These are phyloP conservation scores for Kryptolebias ocellatus DNA, from an alignment of 2,797 vertebrate species.

Conservation along the genomic window DNA sequence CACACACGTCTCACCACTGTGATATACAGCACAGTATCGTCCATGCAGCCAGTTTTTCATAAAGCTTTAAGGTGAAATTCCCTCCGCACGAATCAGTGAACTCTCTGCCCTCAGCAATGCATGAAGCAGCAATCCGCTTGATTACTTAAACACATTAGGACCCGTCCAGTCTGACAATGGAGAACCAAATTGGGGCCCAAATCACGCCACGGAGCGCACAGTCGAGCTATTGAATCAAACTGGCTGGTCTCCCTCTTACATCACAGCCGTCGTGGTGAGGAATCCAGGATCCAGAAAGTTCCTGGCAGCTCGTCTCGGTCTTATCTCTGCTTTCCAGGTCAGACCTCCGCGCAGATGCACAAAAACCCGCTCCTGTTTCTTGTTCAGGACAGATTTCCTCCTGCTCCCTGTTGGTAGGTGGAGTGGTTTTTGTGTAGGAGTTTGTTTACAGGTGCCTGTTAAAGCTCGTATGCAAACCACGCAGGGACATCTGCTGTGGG, in stretches of 20 bases:
- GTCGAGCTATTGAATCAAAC: constrained; percentile 76
- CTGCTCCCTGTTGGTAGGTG: constrained; percentile 13
- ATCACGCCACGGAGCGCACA: constrained; percentile 78
- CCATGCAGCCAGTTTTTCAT: too few relatives aligned
- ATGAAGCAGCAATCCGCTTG: constrained; percentile 69
- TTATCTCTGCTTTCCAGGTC: constrained; percentile 39
- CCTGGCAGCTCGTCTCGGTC: constrained; percentile 30
- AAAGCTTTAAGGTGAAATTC: constrained; percentile 5
- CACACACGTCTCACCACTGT: too few relatives aligned
- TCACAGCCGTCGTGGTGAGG: constrained; percentile 76
- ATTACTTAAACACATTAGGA: constrained; percentile 81
- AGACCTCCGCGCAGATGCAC: constrained; percentile 1
- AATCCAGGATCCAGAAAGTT: constrained; percentile 66
- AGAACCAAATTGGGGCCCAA: constrained; percentile 73
- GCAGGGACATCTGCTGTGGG: neutral
- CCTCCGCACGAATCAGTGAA: constrained; percentile 27
- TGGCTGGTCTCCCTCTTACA: constrained; percentile 74
- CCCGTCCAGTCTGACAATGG: constrained; percentile 77
- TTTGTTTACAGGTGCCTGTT: constrained; percentile 4
- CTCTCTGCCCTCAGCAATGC: constrained; percentile 59
- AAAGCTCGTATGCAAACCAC: constrained; percentile 8
- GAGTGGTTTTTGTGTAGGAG: constrained; percentile 16
- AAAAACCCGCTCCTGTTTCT: constrained; percentile 23
- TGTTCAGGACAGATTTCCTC: constrained; percentile 16
- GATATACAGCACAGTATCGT: too few relatives aligned